Percentiles rank a stretch among this genome's conserved stretches.
Evolutionary conservation across 2,797 vertebrate genomes (phyloP).

Genomic region (Rhinatrema bivittatum): DNA sequence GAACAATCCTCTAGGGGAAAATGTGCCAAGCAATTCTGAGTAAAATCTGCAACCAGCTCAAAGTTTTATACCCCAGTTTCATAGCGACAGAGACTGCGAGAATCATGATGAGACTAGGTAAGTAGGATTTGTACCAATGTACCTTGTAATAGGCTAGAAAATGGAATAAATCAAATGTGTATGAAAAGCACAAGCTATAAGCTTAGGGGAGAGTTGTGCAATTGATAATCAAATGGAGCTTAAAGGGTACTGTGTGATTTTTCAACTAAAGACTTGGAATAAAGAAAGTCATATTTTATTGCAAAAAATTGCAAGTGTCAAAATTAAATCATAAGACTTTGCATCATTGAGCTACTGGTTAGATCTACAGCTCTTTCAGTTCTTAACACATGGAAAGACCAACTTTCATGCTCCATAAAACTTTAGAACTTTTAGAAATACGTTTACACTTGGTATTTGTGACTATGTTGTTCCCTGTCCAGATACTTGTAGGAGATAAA

Average conservation of each 20-base stretch:
- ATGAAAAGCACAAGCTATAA: slow-evolving; percentile 57
- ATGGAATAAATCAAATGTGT: slow-evolving; percentile 56
- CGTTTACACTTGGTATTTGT: slow-evolving; percentile 62
- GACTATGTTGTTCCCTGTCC: slow-evolving; percentile 40
- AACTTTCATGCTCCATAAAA: slow-evolving; percentile 75
- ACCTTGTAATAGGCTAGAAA: slow-evolving; percentile 44
- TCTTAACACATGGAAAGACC: slow-evolving; percentile 63
- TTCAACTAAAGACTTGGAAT: slow-evolving; percentile 65
- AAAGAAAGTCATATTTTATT: slow-evolving; percentile 68
- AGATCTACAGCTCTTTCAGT: slow-evolving; percentile 50
- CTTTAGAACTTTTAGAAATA: slow-evolving; percentile 70
- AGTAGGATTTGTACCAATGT: slow-evolving; percentile 28
- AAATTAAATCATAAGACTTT: slow-evolving; percentile 68
- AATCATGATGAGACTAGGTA: slow-evolving; percentile 22
- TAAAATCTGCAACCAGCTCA: slow-evolving; percentile 10
- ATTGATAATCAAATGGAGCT: slow-evolving; percentile 76
- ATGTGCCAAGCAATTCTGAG: slow-evolving; percentile 18
- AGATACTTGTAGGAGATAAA: slow-evolving; percentile 49
- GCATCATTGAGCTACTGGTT: slow-evolving; percentile 65
- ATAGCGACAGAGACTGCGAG: slow-evolving; percentile 2
- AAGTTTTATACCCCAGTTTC: slow-evolving; percentile 7
- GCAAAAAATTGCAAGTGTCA: slow-evolving; percentile 67
- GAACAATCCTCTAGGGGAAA: neutral
- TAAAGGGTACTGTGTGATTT: slow-evolving; percentile 67
- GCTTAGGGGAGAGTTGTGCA: slow-evolving; percentile 68